Base-by-base conservation (phyloP, 2,888 invertebrate genomes). In the Orthosia gracilis region DNA sequence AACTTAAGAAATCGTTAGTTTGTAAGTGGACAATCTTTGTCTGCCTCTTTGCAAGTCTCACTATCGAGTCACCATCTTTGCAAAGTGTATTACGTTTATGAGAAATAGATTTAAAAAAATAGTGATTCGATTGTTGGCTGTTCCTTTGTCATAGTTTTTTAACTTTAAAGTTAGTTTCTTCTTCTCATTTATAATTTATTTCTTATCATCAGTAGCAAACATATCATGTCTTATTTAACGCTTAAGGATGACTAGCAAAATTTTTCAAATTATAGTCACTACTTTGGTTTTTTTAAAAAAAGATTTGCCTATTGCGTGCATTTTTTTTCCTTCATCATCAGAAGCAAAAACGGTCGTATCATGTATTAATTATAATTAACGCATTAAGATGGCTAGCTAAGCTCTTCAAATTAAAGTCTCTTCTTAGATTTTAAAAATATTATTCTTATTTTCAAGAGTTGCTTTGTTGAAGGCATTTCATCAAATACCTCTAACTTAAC, bases 401-500 rank as follows among this genome's bases (percentile, higher is more conserved):
- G 40, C 13, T 52, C 11, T 68, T 40, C 21, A 12, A 50, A 45
- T 74, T 26, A 31, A 13, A 45, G n/a, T 11, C 0, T 15, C 2
- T 23, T 15, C 47, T n/a, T 2, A 11, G 13, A 49, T 31, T 62
- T 31, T 4, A 47, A 21, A 31, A 26, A 17, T 26, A n/a, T 54
- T 50, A n/a, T 5, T 7, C 0, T 21, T 40, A 75, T 26, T 11
- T 11, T 1, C 18, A n/a, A 13, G 11, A 73, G 1, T 67, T 18
- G 62, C 26, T 18, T 13, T 23, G 23, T 21, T 50, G 11, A 47
- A 80, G 52, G 52, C 13, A 58, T 66, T 76, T 40, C 64, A 57
- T 62, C 61, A 82, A 77, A 62, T 69, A 66, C 50, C n/a, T 26
- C 23, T 40, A 54, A 70, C 15, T 58, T 54, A 63, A 58, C 54